phyloP scores from a whole-genome alignment of 2,113 vertebrate genomes.

The Pholis gunnellus region DNA sequence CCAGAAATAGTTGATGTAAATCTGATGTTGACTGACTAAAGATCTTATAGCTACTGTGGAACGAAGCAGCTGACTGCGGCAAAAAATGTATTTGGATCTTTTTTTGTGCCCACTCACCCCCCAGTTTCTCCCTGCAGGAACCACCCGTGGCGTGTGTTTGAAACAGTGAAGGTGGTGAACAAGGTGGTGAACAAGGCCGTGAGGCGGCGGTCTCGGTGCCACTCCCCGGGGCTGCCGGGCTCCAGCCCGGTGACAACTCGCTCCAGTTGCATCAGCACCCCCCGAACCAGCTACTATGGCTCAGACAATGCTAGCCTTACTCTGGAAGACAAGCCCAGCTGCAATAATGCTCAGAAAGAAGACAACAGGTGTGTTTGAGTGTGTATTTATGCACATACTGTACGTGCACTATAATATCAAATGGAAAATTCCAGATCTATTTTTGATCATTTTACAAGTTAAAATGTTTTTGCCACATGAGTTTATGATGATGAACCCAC shows the following conservation, averaged over 20 bases:
- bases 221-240: conserved; percentile 78
- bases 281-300: conserved; percentile 78
- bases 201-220: conserved; percentile 80
- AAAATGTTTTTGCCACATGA: background rate
- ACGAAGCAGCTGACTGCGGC: background rate
- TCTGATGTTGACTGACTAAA: background rate
- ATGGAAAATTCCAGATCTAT: background rate
- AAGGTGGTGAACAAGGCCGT: conserved; percentile 84
- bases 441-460: background rate
- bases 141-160: conserved; percentile 86
- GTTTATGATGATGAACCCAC: no score
- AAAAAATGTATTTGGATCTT: background rate
- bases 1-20: no score
- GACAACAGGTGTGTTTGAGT: conserved; percentile 72
- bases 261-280: conserved; percentile 84
- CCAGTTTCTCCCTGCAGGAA: conserved; percentile 56
- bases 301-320: conserved; percentile 77
- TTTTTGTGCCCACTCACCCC: background rate
- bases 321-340: conserved; percentile 74
- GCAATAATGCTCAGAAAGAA: conserved; percentile 53
- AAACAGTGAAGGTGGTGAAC: conserved; percentile 87
- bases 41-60: background rate
- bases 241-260: conserved; percentile 78
- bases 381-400: background rate
- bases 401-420: background rate